phyloP scores from a whole-genome alignment of 2,888 invertebrate species.

The Nebria salina region DNA sequence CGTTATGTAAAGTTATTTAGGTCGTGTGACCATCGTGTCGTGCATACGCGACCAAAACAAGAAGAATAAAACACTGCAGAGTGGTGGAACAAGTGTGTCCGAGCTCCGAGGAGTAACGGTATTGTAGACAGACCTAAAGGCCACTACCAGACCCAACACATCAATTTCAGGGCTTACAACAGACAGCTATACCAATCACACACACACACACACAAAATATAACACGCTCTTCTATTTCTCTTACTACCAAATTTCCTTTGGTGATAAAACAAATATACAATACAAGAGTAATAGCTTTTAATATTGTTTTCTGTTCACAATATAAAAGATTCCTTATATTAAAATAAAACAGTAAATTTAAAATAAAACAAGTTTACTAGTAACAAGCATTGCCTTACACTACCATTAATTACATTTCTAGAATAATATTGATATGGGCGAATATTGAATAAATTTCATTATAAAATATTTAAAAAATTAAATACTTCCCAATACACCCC shows the following conservation, averaged over 20 bases:
- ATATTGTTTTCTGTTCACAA: too few species aligned
- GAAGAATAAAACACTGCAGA: neutral
- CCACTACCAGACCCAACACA: neutral
- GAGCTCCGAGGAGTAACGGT: neutral
- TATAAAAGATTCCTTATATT: too few species aligned
- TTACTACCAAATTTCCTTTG: too few species aligned
- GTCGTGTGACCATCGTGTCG: neutral
- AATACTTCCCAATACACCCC: neutral
- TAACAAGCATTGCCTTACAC: too few species aligned
- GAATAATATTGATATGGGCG: too few species aligned
- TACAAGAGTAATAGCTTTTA: too few species aligned
- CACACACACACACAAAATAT: neutral
- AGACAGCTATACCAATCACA: conserved; percentile 1
- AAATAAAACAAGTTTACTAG: too few species aligned
- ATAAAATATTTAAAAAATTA: neutral
- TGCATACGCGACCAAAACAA: neutral
- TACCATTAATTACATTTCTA: too few species aligned
- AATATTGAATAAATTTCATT: too few species aligned
- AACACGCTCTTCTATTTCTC: too few species aligned
- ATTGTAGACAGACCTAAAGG: neutral
- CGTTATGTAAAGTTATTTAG: neutral
- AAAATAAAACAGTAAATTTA: too few species aligned
- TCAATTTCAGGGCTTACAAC: conserved; percentile 1
- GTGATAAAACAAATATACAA: too few species aligned
- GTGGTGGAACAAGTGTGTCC: neutral